phyloP scores from a whole-genome alignment of 1,140 invertebrate genomes.

The Drosophila takahashii region DNA sequence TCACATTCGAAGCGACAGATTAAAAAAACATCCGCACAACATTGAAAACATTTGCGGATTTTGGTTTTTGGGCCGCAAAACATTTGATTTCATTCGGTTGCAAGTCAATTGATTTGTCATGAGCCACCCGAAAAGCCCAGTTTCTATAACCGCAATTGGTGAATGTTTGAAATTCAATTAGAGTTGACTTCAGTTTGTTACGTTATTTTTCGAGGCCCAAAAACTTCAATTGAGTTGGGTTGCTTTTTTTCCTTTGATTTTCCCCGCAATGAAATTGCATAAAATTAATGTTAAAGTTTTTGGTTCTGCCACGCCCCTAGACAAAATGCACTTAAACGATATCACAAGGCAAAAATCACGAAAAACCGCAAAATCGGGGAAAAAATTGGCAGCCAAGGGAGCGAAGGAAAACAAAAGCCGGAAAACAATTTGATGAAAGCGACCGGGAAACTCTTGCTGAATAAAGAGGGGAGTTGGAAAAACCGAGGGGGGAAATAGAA shows the following conservation, averaged over 20 bases:
- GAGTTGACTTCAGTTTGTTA: conserved; percentile 47
- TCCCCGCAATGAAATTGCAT: conserved; percentile 21
- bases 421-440: conserved; percentile 76
- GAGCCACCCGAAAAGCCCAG: conserved; percentile 18
- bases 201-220: conserved; percentile 36
- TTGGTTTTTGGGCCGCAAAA: conserved; percentile 64
- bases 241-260: not conserved
- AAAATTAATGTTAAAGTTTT: conserved; percentile 49
- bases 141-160: conserved; percentile 19
- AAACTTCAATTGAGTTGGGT: conserved; percentile 58
- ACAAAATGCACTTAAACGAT: conserved; percentile 36
- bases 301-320: conserved; percentile 34
- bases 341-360: conserved; percentile 33
- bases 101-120: conserved; percentile 77
- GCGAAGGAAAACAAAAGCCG: conserved; percentile 72
- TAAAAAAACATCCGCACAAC: conserved; percentile 11
- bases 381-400: conserved; percentile 32
- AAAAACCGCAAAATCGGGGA: conserved; percentile 22
- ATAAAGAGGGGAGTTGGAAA: not conserved
- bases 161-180: conserved; percentile 70
- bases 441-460: conserved; percentile 27
- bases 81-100: conserved; percentile 72
- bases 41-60: conserved; percentile 59
- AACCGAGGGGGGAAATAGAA: conserved; percentile 23
- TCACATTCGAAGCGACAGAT: conserved; percentile 25